Evolutionary conservation across 2,113 vertebrate genomes (phyloP).

Genomic region (Labeo rohita): DNA sequence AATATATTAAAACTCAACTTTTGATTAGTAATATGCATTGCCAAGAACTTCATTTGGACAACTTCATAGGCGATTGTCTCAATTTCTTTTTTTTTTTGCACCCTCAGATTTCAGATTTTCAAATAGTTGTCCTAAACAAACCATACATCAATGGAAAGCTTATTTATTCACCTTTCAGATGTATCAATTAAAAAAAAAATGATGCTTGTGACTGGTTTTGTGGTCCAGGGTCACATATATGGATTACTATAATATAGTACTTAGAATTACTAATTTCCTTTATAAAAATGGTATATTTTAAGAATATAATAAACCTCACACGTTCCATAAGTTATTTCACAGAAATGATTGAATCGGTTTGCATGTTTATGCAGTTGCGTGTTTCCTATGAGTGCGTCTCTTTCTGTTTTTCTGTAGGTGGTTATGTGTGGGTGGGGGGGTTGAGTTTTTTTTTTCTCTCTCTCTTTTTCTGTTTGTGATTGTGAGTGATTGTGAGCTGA

Average conservation of each 20-base stretch:
- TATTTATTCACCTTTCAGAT: no score
- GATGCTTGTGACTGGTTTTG: no score
- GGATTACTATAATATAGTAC: neutral
- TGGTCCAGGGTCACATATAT: neutral
- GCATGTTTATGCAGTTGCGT: neutral
- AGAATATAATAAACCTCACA: neutral
- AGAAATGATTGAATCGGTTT: neutral
- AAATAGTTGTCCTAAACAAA: no score
- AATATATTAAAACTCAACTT: no score
- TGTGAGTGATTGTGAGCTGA: conserved; percentile 53
- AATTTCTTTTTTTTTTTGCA: no score
- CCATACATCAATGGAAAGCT: no score
- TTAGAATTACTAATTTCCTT: neutral
- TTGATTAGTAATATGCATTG: no score
- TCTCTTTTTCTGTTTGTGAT: neutral
- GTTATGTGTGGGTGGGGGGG: conserved; percentile 43
- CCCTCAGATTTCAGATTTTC: no score
- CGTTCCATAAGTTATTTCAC: neutral
- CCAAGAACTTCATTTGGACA: no score
- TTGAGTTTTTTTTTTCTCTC: neutral
- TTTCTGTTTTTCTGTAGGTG: conserved; percentile 46
- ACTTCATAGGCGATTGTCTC: no score
- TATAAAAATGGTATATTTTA: neutral
- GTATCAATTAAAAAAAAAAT: no score
- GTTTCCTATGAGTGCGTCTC: conserved; percentile 57